Conservation (phyloP, 2,797 vertebrate species). For the Pseudopleuronectes americanus region DNA sequence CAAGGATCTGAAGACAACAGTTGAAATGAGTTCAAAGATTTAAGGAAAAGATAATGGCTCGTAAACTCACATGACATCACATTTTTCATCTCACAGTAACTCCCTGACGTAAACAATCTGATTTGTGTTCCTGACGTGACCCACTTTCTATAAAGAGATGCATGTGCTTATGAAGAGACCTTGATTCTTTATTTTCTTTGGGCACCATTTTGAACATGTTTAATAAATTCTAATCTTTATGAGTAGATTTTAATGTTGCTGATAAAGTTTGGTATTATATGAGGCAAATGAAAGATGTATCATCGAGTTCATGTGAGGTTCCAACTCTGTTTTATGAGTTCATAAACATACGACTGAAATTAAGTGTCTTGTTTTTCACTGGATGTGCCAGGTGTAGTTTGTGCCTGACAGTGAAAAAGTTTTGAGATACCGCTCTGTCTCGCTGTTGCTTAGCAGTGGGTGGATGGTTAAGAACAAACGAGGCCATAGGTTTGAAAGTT, state of each 20-base stretch:
- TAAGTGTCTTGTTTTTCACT: conserved; percentile 5
- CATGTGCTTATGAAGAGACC: background rate
- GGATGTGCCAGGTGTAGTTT: conserved; percentile 4
- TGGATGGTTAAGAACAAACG: conserved; percentile 34
- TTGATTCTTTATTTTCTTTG: too few species aligned
- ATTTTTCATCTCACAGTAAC: background rate
- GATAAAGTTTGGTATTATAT: too few species aligned
- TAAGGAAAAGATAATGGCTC: background rate
- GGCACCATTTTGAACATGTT: too few species aligned
- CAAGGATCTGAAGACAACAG: background rate
- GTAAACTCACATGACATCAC: background rate
- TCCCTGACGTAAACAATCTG: background rate
- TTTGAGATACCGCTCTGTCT: background rate
- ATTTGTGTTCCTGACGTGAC: background rate
- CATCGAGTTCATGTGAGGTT: too few species aligned
- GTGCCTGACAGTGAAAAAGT: background rate
- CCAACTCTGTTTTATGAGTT: too few species aligned
- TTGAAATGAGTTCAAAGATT: too few species aligned
- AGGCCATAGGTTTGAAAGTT: conserved; percentile 23
- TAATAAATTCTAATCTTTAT: too few species aligned
- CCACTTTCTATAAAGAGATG: background rate
- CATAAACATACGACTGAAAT: conserved; percentile 2
- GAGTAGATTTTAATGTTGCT: too few species aligned
- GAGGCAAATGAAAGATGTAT: too few species aligned
- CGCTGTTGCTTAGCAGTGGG: conserved; percentile 11